A percentile compares a stretch with the other conserved stretches of the same genome.
Conservation (phyloP, 1,140 invertebrate genomes). For the Pseudomyrmex pallidus region DNA sequence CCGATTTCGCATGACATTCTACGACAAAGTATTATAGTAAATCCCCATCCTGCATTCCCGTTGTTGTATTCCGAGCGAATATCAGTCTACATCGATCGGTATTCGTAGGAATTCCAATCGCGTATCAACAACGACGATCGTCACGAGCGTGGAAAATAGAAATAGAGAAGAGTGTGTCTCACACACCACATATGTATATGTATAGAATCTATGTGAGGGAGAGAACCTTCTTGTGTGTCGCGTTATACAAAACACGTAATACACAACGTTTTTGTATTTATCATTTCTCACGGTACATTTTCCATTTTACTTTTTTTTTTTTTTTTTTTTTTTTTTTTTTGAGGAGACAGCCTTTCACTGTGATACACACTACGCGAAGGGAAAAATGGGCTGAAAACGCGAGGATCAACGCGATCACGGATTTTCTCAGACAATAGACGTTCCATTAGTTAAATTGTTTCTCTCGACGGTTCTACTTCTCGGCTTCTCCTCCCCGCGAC, state of each 20-base stretch:
- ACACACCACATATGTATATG: background rate
- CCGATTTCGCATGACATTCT: background rate
- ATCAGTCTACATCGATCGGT: conserved; percentile 42
- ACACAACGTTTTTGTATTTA: conserved; percentile 1
- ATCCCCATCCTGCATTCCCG: conserved; percentile 17
- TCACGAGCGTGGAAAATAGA: conserved; percentile 29
- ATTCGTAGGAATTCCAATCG: conserved; percentile 58
- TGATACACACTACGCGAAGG: background rate
- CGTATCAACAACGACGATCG: conserved; percentile 40
- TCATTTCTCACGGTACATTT: background rate
- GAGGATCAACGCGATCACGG: conserved; percentile 43
- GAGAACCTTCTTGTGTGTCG: background rate
- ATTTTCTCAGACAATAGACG: conserved; percentile 75
- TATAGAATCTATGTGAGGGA: background rate
- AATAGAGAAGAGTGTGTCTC: background rate
- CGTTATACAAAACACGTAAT: background rate
- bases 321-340: too few relatives aligned
- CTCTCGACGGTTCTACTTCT: conserved; percentile 70
- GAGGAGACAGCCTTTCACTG: background rate
- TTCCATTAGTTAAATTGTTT: conserved; percentile 85
- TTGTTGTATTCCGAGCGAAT: conserved; percentile 26
- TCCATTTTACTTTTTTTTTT: background rate
- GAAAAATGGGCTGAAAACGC: background rate
- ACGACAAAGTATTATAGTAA: conserved; percentile 9
- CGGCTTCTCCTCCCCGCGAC: conserved; percentile 46